These are phyloP conservation scores for Chrysotoxum bicinctum DNA, from an alignment of 2,888 invertebrate genomes.

Conservation along the genomic window DNA sequence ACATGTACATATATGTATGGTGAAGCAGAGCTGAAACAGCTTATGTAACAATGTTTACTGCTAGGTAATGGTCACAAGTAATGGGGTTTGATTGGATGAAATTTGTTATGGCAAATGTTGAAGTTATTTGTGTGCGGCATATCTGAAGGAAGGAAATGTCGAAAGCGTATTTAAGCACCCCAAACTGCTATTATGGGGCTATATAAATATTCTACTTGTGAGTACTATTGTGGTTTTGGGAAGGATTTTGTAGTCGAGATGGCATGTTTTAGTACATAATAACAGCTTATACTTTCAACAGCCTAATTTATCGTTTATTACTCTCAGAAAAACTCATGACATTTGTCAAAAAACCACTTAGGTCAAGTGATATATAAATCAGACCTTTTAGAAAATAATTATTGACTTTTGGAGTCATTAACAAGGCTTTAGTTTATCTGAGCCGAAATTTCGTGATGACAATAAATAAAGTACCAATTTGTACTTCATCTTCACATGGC, in stretches of 20 bases:
- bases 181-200: conserved; percentile 1
- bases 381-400: not conserved
- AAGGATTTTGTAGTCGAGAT: not conserved
- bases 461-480: too few relatives aligned
- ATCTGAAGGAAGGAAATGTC: not conserved
- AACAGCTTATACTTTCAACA: not conserved
- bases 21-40: not conserved
- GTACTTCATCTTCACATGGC: too few relatives aligned
- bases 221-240: not conserved
- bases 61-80: conserved; percentile 56
- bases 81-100: conserved; percentile 65
- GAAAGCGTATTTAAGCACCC: conserved; percentile 17
- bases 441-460: not conserved
- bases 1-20: not conserved
- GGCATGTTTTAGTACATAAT: too few relatives aligned
- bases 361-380: too few relatives aligned
- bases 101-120: conserved; percentile 50
- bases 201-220: conserved; percentile 8
- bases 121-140: conserved; percentile 25
- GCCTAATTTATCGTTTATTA: not conserved
- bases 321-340: not conserved
- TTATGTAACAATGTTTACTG: conserved; percentile 53
- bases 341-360: conserved; percentile 6
- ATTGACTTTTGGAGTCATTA: not conserved
- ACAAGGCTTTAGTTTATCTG: not conserved